phyloP scores from a whole-genome alignment of 37 sponge, comb jelly and placozoan genomes.

The Halichondria panicea region DNA sequence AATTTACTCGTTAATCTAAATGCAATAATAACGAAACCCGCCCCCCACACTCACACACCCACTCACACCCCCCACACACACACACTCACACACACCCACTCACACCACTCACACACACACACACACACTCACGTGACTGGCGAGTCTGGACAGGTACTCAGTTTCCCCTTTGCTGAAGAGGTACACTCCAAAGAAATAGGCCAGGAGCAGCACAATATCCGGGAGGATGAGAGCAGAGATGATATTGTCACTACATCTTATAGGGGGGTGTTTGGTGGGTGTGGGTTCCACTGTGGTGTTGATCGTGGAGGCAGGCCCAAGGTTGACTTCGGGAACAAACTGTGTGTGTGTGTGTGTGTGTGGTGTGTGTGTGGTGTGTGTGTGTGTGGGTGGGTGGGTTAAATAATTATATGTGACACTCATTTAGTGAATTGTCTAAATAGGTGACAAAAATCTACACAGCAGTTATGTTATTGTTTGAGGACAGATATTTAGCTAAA shows the following conservation, averaged over 20 bases:
- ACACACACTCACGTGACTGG: slow-evolving; percentile 7
- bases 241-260: slow-evolving; percentile 29
- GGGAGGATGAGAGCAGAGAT: slow-evolving; percentile 25
- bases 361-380: neutral
- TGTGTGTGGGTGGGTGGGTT: neutral
- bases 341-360: neutral
- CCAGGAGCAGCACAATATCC: slow-evolving; percentile 34
- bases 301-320: neutral
- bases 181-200: slow-evolving; percentile 65
- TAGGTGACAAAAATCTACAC: too few species aligned
- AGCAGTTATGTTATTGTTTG: too few species aligned
- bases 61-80: too few species aligned
- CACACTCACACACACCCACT: neutral
- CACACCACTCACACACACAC: neutral
- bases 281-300: neutral
- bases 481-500: too few species aligned
- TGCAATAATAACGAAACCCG: neutral
- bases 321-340: neutral
- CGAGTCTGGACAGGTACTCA: slow-evolving; percentile 62
- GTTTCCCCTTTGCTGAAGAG: slow-evolving; percentile 48
- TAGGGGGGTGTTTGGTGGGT: too few species aligned
- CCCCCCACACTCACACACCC: too few species aligned
- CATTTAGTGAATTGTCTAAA: too few species aligned
- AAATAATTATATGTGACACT: neutral
- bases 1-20: too few species aligned